Evolutionary conservation across 2,113 vertebrate genomes (phyloP).

Genomic region (Passer montanus): DNA sequence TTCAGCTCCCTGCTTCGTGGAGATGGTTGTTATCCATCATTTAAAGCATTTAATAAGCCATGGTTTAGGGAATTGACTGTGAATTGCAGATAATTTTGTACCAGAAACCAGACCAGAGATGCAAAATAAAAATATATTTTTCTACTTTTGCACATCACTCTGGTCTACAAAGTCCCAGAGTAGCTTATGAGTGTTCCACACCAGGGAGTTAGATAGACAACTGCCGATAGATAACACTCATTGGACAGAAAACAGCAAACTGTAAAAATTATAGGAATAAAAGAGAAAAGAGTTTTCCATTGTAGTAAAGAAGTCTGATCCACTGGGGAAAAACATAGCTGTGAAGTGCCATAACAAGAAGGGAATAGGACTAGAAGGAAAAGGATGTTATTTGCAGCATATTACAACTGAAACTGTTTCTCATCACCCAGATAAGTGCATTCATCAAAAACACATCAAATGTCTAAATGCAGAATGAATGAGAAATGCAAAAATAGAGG

Average conservation of each 20-base stretch:
- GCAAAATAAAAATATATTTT: not conserved
- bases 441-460: not conserved
- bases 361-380: not conserved
- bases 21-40: not conserved
- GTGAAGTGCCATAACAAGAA: not conserved
- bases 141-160: not conserved
- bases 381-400: not conserved
- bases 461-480: not conserved
- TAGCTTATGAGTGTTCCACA: not conserved
- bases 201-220: not conserved
- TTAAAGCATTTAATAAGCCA: not conserved
- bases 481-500: not conserved
- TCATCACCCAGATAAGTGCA: accelerated
- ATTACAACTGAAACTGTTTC: not conserved
- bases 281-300: not conserved
- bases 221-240: not conserved
- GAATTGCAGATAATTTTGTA: not conserved
- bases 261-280: not conserved
- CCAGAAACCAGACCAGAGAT: not conserved
- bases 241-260: not conserved
- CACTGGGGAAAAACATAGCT: not conserved
- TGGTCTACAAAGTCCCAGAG: not conserved
- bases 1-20: not conserved
- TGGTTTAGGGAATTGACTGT: not conserved
- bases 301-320: not conserved